Conservation (phyloP, 2,113 vertebrate species). For the Gallinago undulata region DNA sequence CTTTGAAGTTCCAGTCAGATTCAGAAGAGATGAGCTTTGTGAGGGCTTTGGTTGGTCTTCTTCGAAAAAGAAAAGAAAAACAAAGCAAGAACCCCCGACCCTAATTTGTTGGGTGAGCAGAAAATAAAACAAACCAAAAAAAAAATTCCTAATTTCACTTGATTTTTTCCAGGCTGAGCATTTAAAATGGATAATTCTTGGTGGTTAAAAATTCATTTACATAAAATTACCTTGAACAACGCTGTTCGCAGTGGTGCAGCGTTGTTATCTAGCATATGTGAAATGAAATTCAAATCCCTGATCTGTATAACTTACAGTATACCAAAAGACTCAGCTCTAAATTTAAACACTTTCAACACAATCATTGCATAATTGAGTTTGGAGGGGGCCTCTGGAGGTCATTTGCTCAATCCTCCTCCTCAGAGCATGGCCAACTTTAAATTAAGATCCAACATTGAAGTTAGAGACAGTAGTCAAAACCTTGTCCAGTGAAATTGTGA, state of each 20-base stretch:
- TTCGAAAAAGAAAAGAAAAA: neutral
- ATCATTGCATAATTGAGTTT: neutral
- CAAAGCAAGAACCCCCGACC: neutral
- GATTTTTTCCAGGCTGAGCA: neutral
- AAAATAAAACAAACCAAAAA: neutral
- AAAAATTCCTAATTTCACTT: neutral
- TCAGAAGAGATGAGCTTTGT: neutral
- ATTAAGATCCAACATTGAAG: neutral
- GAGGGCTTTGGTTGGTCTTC: neutral
- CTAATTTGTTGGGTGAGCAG: neutral
- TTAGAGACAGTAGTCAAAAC: neutral
- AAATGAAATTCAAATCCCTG: slow-evolving; percentile 40
- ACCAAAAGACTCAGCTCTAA: neutral
- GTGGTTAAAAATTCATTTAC: slow-evolving; percentile 41
- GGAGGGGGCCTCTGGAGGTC: neutral
- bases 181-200: neutral
- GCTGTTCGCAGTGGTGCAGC: neutral
- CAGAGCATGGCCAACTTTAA: neutral
- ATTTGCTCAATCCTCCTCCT: neutral
- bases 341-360: neutral
- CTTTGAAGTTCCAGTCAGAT: neutral
- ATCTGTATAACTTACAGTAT: neutral
- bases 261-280: slow-evolving; percentile 2
- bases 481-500: neutral
- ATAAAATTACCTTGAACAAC: slow-evolving; percentile 17